A percentile compares a stretch with the other conserved stretches of the same genome.
These are phyloP conservation scores for Trachelus tabidus DNA, from an alignment of 2,888 invertebrate species.

Conservation along the genomic window DNA sequence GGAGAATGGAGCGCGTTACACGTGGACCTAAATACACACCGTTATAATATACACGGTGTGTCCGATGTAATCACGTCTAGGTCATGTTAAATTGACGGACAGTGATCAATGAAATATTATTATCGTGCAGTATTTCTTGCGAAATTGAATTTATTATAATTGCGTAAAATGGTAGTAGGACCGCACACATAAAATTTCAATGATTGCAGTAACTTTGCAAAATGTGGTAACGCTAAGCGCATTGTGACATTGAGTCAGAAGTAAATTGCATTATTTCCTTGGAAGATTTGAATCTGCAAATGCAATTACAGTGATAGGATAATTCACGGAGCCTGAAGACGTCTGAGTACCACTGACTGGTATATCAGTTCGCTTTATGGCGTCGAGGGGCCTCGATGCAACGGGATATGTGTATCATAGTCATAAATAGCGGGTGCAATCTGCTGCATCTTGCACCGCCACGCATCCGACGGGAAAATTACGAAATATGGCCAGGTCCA, in stretches of 20 bases:
- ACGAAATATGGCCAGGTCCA: conserved; percentile 52
- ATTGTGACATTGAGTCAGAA: neutral
- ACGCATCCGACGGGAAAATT: conserved; percentile 51
- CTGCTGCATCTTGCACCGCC: conserved; percentile 42
- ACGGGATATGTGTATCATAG: conserved; percentile 38
- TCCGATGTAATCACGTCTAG: neutral
- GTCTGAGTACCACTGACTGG: neutral
- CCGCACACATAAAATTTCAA: neutral
- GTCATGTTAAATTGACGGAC: neutral
- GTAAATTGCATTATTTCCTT: neutral
- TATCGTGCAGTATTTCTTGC: neutral
- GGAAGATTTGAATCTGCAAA: neutral
- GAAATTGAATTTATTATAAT: neutral
- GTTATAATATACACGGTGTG: neutral
- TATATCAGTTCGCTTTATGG: neutral
- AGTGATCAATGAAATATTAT: neutral
- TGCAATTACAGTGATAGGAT: neutral
- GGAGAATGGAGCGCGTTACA: neutral
- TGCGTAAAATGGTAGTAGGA: neutral
- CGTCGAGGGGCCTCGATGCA: neutral
- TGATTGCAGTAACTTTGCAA: neutral
- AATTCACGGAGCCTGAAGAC: neutral
- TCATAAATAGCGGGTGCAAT: conserved; percentile 50
- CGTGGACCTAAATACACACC: neutral
- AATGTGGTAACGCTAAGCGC: neutral